A percentile compares a stretch with the other conserved stretches of the same genome.
Evolutionary conservation across 2,888 invertebrate species (phyloP).

Genomic region (Papilio elwesi): DNA sequence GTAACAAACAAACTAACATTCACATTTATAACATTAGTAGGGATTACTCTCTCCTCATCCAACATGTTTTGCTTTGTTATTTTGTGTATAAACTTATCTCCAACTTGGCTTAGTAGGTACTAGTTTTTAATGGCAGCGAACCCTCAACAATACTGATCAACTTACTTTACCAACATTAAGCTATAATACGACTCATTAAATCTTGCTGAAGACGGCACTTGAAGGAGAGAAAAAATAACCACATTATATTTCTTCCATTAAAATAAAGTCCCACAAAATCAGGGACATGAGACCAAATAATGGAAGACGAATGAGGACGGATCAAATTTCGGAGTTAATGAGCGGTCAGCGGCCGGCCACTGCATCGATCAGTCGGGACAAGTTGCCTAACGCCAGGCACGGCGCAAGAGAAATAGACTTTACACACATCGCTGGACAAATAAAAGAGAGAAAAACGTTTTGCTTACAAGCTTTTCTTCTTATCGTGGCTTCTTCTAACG

Average conservation of each 20-base stretch:
- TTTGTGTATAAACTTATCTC: too few species aligned
- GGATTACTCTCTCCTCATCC: too few species aligned
- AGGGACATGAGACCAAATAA: constrained; percentile 9
- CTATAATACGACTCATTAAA: too few species aligned
- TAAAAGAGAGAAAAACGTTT: not conserved
- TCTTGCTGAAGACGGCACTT: too few species aligned
- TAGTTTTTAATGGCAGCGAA: too few species aligned
- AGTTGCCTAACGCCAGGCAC: not conserved
- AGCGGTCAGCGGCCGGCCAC: constrained; percentile 15
- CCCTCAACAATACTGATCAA: too few species aligned
- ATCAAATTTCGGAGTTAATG: constrained; percentile 33
- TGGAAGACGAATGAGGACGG: constrained; percentile 36
- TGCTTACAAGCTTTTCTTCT: constrained; percentile 4
- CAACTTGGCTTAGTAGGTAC: too few species aligned
- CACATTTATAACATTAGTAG: too few species aligned
- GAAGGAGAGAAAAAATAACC: too few species aligned
- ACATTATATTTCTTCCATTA: constrained; percentile 1
- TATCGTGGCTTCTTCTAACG: not conserved
- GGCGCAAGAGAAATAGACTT: not conserved
- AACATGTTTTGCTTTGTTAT: too few species aligned
- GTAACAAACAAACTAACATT: too few species aligned
- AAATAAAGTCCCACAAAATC: constrained; percentile 18
- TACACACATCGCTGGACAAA: not conserved
- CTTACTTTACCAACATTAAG: too few species aligned
- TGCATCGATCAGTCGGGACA: constrained; percentile 29